A percentile compares a stretch with the other conserved stretches of the same genome.
These are phyloP conservation scores for Medauroidea extradentata DNA, from an alignment of 1,140 invertebrate species.

Conservation along the genomic window DNA sequence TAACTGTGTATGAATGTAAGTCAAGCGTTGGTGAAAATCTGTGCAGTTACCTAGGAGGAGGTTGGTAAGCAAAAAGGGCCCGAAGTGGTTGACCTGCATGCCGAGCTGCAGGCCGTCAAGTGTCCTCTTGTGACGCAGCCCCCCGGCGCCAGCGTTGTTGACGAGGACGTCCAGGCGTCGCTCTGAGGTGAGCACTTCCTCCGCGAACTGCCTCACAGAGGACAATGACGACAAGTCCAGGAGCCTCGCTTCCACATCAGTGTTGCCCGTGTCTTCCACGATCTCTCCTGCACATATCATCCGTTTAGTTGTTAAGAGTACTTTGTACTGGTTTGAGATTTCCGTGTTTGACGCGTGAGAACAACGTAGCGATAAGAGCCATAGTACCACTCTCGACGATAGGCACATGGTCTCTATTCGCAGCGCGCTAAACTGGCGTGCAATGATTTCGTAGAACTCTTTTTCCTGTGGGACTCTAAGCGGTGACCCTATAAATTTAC, in stretches of 20 bases:
- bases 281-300: slow-evolving; percentile 10
- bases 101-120: slow-evolving; percentile 49
- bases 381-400: too few species aligned
- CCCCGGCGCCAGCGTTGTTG: slow-evolving; percentile 50
- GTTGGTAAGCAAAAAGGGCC: slow-evolving; percentile 62
- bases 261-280: slow-evolving; percentile 17
- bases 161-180: slow-evolving; percentile 50
- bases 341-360: too few species aligned
- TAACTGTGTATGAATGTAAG: too few species aligned
- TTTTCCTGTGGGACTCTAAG: too few species aligned
- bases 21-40: too few species aligned
- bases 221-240: slow-evolving; percentile 25
- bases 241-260: slow-evolving; percentile 20
- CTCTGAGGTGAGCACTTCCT: slow-evolving; percentile 28
- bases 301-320: too few species aligned
- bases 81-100: slow-evolving; percentile 56
- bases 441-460: too few species aligned
- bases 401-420: too few species aligned
- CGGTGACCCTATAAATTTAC: too few species aligned
- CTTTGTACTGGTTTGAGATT: too few species aligned
- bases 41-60: slow-evolving; percentile 53
- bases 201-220: slow-evolving; percentile 24
- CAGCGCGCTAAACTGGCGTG: too few species aligned
- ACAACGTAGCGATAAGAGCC: too few species aligned
- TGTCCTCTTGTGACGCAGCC: slow-evolving; percentile 36